Evolutionary conservation across 1,140 invertebrate species (phyloP), one percentile per base, ranked within the genome.

Genomic region (Nasonia giraulti): DNA sequence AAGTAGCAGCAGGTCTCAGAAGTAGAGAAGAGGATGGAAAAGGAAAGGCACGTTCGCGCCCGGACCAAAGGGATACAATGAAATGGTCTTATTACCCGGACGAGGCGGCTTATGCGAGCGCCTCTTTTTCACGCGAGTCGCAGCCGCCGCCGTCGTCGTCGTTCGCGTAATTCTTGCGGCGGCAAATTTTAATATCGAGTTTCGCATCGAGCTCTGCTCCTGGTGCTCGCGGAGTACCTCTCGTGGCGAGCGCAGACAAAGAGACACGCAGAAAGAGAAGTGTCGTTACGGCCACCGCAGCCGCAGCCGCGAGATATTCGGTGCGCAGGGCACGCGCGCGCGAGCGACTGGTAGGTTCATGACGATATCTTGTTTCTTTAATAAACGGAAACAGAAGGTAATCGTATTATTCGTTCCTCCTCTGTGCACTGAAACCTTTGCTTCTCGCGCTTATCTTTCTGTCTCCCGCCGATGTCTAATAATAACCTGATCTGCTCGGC

Each of bases 321-420:
- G 55, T 88, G 83, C 87, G 86, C 85, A 23, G 1, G 74, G 44
- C 74, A 76, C 74, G 74, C 75, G 74, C 74, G n/a, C 33, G 37
- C 74, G 68, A 23, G 27, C 40, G 62, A 31, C 3, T 55, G 2
- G n/a, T 33, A 88, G 78, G 76, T 86, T 86, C 77, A 84, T 88
- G 88, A 86, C 91, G 87, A 91, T 93, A 93, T 93, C 92, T 92
- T 93, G 90, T 93, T 93, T 93, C 92, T 91, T 92, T 93, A 93
- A 93, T 93, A 93, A 93, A 93, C 92, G 92, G 92, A 93, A 93
- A 92, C 91, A 90, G 89, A 93, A 91, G 89, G 90, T 93, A 93
- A 93, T 93, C 92, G 92, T 92, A 93, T 93, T 93, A 93, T 93
- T 93, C 92, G 91, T 92, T 93, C 89, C 91, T 92, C 90, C 91